Base-by-base conservation (phyloP, 1,140 invertebrate genomes). In the Lepidurus couesii region DNA sequence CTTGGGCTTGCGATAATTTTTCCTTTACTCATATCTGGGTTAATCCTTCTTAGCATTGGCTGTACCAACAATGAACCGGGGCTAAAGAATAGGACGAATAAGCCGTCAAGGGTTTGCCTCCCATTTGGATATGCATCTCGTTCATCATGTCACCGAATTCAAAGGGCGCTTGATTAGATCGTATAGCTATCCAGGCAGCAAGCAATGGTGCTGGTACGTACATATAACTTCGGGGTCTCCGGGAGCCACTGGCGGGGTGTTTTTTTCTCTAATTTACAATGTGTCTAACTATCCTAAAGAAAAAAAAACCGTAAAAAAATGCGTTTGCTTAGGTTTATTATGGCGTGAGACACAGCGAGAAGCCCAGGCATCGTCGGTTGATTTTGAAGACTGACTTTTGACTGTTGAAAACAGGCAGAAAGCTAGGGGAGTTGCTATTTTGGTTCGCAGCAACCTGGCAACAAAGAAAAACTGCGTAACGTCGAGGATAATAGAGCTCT, bases 71-170 rank as follows among this genome's bases (percentile, higher is more conserved):
- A 34, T 34, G 34, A 4, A 34, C 34, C 34, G 3, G 34, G 2
- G 3, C 34, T 34, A 34, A 34, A 34, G 34, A 34, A 34, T 34
- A 4, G 34, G 53, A 65, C 53, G 53, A n/a, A 65, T 65, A 21
- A 16, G 21, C 21, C 16, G 53, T 0, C 16, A 21, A 0, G 53
- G 16, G 13, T 65, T 21, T 65, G 34, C 34, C 34, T 34, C 34
- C 53, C 53, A 65, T 65, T 65, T 65, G 16, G 53, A 65, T 65
- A 1, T 65, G 53, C 53, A 65, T 65, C 53, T 65, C 53, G 53
- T 65, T 65, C 53, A 65, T 65, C 53, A 65, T 65, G 53, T 65
- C 53, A 21, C 53, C 53, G 53, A 65, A 65, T 65, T 65, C 53
- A 65, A 65, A 65, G 21, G 53, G 53, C 34, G 53, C 53, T 65